Conservation (phyloP, 2,113 vertebrate species). For the Lepus americanus region DNA sequence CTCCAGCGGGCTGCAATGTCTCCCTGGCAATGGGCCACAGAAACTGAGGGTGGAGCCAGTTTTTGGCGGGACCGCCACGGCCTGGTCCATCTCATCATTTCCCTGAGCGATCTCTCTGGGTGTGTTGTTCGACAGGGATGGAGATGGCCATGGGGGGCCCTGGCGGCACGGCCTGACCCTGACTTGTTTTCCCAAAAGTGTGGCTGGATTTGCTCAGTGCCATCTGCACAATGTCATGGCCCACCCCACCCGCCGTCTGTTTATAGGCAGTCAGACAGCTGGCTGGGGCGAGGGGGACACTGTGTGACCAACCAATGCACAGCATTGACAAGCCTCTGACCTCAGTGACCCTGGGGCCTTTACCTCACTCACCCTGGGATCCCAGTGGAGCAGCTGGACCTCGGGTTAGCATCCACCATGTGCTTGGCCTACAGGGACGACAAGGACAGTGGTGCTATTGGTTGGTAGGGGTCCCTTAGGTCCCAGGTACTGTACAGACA, state of each 20-base stretch:
- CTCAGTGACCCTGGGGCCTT: constrained; percentile 48
- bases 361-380: constrained; percentile 43
- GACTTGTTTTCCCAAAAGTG: constrained; percentile 75
- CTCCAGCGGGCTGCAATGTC: not conserved
- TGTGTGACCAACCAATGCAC: constrained; percentile 69
- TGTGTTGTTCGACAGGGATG: constrained; percentile 56
- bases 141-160: not conserved
- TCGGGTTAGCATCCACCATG: not conserved
- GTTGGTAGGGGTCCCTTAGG: not conserved
- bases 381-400: not conserved
- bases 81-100: constrained; percentile 67
- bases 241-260: constrained; percentile 75
- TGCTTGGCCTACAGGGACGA: not conserved
- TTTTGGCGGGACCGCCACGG: constrained; percentile 29
- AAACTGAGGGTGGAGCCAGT: constrained; percentile 66
- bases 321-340: not conserved
- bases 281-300: constrained; percentile 74
- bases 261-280: constrained; percentile 75
- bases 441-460: rapidly evolving
- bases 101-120: constrained; percentile 55
- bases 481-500: not conserved
- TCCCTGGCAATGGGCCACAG: not conserved
- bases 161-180: constrained; percentile 26
- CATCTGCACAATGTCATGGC: constrained; percentile 75
- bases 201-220: constrained; percentile 75